Conservation (phyloP, 2,888 invertebrate genomes). For the Tenthredo livida region DNA sequence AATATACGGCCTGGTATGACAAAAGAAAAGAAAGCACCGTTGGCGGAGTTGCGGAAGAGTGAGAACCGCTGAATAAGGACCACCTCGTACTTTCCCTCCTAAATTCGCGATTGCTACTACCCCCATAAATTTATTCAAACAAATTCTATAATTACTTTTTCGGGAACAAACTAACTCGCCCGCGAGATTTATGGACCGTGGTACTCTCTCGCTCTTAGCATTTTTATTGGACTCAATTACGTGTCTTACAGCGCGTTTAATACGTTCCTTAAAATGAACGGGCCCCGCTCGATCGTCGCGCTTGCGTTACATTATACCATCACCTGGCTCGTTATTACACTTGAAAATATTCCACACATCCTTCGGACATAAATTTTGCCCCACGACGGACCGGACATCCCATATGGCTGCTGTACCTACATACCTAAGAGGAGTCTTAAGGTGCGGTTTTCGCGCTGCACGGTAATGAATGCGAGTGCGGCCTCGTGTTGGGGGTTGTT, state of each 20-base stretch:
- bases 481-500: slow-evolving; percentile 64
- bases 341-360: neutral
- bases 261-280: slow-evolving; percentile 26
- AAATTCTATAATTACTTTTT: slow-evolving; percentile 77
- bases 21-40: neutral
- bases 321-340: neutral
- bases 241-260: slow-evolving; percentile 22
- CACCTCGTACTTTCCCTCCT: slow-evolving; percentile 59
- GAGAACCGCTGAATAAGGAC: slow-evolving; percentile 66
- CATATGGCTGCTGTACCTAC: neutral
- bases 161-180: slow-evolving; percentile 60
- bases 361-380: slow-evolving; percentile 20
- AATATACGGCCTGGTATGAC: neutral
- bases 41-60: slow-evolving; percentile 48
- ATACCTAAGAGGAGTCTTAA: slow-evolving; percentile 55
- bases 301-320: neutral
- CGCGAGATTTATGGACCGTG: slow-evolving; percentile 67
- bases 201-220: slow-evolving; percentile 41
- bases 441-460: slow-evolving; percentile 51
- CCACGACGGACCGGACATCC: slow-evolving; percentile 17
- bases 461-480: slow-evolving; percentile 65
- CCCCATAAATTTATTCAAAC: slow-evolving; percentile 76
- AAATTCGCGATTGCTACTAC: slow-evolving; percentile 69
- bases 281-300: neutral
- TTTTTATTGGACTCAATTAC: slow-evolving; percentile 51